Conservation (phyloP, 2,113 vertebrate genomes). For the Collichthys lucidus region DNA sequence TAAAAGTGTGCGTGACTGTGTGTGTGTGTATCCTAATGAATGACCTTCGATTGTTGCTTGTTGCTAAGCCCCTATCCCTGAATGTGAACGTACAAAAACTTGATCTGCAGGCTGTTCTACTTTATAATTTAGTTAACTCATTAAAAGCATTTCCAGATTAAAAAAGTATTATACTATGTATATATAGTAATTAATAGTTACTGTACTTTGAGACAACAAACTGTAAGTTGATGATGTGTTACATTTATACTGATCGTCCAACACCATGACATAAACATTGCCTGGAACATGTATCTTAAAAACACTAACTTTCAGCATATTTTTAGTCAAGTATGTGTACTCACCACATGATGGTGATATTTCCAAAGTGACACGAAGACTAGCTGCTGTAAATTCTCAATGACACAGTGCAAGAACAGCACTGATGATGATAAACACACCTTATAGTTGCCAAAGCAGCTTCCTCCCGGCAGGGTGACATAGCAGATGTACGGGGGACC, state of each 20-base stretch:
- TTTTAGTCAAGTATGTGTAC: neutral
- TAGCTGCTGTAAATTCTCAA: neutral
- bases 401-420: neutral
- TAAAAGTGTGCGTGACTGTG: slow-evolving; percentile 29
- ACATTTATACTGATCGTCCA: neutral
- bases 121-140: neutral
- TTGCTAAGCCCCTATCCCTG: neutral
- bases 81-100: neutral
- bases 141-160: neutral
- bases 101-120: neutral
- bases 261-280: neutral
- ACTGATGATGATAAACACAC: slow-evolving; percentile 70
- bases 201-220: neutral
- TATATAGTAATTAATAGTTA: neutral
- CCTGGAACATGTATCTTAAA: neutral
- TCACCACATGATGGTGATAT: neutral
- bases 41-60: neutral
- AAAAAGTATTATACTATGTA: neutral
- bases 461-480: slow-evolving; percentile 91
- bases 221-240: neutral
- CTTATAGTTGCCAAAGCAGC: slow-evolving; percentile 94
- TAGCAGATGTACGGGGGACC: slow-evolving; percentile 89
- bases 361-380: neutral
- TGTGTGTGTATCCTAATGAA: neutral
- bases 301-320: neutral